Conservation (phyloP, 2,797 vertebrate genomes). For the Pseudomugil gertrudae region DNA sequence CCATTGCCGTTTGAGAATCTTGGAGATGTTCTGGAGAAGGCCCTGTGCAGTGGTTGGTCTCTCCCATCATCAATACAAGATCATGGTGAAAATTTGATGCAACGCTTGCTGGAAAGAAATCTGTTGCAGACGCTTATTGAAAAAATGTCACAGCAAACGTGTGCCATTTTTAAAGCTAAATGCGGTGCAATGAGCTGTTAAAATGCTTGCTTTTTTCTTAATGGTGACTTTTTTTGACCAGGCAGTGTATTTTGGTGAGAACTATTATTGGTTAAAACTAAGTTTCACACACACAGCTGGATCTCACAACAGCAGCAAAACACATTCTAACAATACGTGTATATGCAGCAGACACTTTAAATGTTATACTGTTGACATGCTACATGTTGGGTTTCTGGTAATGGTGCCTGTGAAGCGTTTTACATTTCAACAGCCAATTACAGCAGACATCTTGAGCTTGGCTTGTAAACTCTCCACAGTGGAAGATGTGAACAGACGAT, state of each 20-base stretch:
- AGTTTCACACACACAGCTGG: slow-evolving; percentile 15
- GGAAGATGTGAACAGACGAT: slow-evolving; percentile 32
- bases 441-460: slow-evolving; percentile 39
- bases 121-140: too few relatives aligned
- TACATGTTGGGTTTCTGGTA: slow-evolving; percentile 48
- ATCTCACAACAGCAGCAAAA: slow-evolving; percentile 22
- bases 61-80: too few relatives aligned
- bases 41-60: too few relatives aligned
- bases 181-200: too few relatives aligned
- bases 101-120: too few relatives aligned
- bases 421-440: slow-evolving; percentile 67
- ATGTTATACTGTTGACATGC: slow-evolving; percentile 55
- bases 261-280: slow-evolving; percentile 22
- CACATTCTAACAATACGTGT: slow-evolving; percentile 16
- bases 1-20: too few relatives aligned
- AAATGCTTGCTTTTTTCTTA: too few relatives aligned
- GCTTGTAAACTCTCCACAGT: slow-evolving; percentile 43
- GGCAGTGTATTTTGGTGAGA: slow-evolving; percentile 21
- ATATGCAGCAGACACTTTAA: slow-evolving; percentile 31
- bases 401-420: slow-evolving; percentile 56
- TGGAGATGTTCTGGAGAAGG: too few relatives aligned
- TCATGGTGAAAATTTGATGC: too few relatives aligned
- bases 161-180: too few relatives aligned
- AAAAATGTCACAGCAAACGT: too few relatives aligned
- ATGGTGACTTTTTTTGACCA: too few relatives aligned